Base-by-base conservation (phyloP, 2,113 vertebrate genomes). In the Urocolius indicus region DNA sequence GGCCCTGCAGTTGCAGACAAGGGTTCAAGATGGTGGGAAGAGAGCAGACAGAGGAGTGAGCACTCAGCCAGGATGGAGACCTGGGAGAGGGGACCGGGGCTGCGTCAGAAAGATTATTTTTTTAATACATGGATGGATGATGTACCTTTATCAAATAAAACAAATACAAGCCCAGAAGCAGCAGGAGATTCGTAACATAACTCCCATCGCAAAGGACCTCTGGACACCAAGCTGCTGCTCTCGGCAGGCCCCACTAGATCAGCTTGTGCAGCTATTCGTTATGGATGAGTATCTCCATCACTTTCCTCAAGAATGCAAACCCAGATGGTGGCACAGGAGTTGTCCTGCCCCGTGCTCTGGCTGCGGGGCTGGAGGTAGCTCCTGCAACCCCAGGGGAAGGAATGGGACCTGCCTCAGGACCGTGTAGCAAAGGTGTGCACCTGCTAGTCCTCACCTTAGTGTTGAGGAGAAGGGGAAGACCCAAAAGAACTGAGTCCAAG, bases 61-160 rank as follows among this genome's bases (percentile, higher is more conserved):
- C 19, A 16, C 77, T 80, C 87, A 87, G 80, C 71, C 58, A 92
- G 57, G 49, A 88, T 43, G 30, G 57, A 87, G n/a, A 78, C 13
- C 36, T 78, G 75, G 78, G 69, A 94, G 34, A 77, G 55, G 54
- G 43, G 68, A 90, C 63, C 84, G 86, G 46, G 65, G 71, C 83
- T 95, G 95, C 58, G 87, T 86, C 84, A 98, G 95, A 98, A 97
- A 98, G 93, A 97, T 69, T 98, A 98, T 98, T 98, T 98, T 98
- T 98, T 97, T 98, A 98, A 98, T 96, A 97, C 73, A 93, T 72
- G 96, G 76, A 97, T 96, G 96, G 95, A 97, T 97, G 71, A 97
- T 96, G 94, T 95, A 97, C 96, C 96, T 97, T 98, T 98, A 97
- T 98, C 97, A 97, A 98, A 98, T 98, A 98, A 98, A 98, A 95